Base-by-base conservation (phyloP, 2,888 invertebrate species). In the Drosophila birchii region DNA sequence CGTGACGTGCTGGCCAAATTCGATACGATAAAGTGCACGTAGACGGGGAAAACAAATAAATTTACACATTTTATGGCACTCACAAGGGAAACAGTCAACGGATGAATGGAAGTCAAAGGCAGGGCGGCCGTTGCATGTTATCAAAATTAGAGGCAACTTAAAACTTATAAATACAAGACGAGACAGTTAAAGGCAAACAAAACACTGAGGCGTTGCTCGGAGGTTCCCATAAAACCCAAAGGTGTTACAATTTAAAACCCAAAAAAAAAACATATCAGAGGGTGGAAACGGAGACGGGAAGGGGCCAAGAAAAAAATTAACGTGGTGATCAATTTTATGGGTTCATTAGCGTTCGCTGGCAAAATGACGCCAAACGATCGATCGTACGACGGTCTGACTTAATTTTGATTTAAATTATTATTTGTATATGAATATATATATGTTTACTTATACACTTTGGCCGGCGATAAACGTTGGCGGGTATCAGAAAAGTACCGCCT, bases 321-420 rank as follows among this genome's bases (percentile, higher is more conserved):
- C 88, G 78, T 77, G 78, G 88, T 81, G 88, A 86, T 86, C 85
- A 86, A 86, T 86, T 86, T 86, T 88, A 88, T 88, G 88, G 78
- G 87, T 86, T 84, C 85, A 88, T 86, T 86, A 88, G 75, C 88
- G 68, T 64, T 38, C 59, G 63, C 66, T 66, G 72, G 60, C 49
- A 55, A 79, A 81, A 66, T 59, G 56, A 80, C 60, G 73, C 60
- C 56, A 59, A 67, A 58, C 86, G 81, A 80, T 73, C 88, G 87
- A 69, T 79, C 84, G 78, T 68, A 81, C 79, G 79, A 81, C 79
- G 69, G 75, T 63, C 58, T 43, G 84, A 54, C 82, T 86, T 86
- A 88, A 71, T 64, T 84, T 71, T 80, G 86, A 86, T 79, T 88
- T 84, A 80, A 86, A 80, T 75, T 84, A 80, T 78, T 86, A 69